Evolutionary conservation across 2,113 vertebrate genomes (phyloP), one percentile per base, ranked within the genome.

Genomic region (pig (Sus scrofa)): DNA sequence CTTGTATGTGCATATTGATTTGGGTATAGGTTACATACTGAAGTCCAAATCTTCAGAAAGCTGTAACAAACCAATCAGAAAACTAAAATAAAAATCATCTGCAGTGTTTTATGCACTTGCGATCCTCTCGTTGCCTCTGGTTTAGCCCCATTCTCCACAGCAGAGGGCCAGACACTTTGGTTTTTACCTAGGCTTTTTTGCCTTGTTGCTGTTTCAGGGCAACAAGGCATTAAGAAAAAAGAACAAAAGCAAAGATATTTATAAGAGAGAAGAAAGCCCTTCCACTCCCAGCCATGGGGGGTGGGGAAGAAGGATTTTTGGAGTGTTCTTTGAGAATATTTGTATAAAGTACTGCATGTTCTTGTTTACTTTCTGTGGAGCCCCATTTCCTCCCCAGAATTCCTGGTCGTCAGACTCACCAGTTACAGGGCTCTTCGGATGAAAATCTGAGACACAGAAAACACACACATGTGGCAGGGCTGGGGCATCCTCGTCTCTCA

Each of bases 341-440:
- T 97, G 90, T 96, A 90, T 95, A 94, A 87, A 96, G 94, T 92
- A 96, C 70, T 34, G 15, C 65, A 3, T 32, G 90, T 91, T 27
- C 84, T 93, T 95, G 84, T 97, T 98, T 96, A 94, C 91, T 96
- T 70, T 92, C 63, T 0, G 27, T 30, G 83, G 86, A 86, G 83
- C 34, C 68, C 86, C 34, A 16, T 85, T 96, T 93, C 97, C 90
- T 95, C 81, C 34, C 60, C 19, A 60, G 79, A 65, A 75, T 95
- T 95, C 84, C 50, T 94, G 90, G 74, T 92, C 58, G 50, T 65
- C 92, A 60, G 32, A 37, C 39, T 93, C 92, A 87, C 56, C 79
- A 60, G 58, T 30, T 27, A 54, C 4, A 37, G 58, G 78, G 24
- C 56, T 75, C 32, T 81, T 63, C 3, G n/a, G 60, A 70, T 81